A percentile compares a stretch with the other conserved stretches of the same genome.
These are phyloP conservation scores for Cylindroiulus punctatus DNA, from an alignment of 2,888 invertebrate species.

Conservation along the genomic window DNA sequence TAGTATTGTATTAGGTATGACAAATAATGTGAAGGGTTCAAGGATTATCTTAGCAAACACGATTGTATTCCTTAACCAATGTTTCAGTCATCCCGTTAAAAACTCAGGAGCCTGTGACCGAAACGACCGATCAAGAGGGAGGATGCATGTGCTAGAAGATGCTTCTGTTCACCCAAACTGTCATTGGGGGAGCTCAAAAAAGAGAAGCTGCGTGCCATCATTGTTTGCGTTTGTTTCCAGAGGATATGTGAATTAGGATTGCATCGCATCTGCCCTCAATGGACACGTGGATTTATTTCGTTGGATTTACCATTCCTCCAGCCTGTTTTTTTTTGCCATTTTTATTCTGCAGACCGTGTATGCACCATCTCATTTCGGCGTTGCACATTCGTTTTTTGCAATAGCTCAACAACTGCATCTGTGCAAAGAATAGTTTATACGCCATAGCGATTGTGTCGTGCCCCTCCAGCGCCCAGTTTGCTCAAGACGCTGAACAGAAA, in stretches of 20 bases:
- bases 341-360: not conserved
- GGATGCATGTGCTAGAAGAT: conserved; percentile 80
- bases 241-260: not conserved
- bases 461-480: not conserved
- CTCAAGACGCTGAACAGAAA: not conserved
- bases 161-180: not conserved
- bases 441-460: not conserved
- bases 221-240: not conserved
- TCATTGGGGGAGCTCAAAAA: not conserved
- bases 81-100: conserved; percentile 58
- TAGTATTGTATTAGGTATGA: too few relatives aligned
- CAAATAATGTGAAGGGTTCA: too few relatives aligned
- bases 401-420: not conserved
- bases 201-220: not conserved
- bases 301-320: not conserved
- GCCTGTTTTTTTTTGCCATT: not conserved
- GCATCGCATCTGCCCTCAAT: not conserved
- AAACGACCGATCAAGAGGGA: conserved; percentile 81
- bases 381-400: not conserved
- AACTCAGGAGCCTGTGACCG: conserved; percentile 65
- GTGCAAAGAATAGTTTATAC: not conserved
- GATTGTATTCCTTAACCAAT: not conserved
- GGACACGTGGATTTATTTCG: not conserved
- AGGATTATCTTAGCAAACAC: too few relatives aligned
- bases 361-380: not conserved